Evolutionary conservation across 2,797 vertebrate genomes (phyloP).

Genomic region (Odontamblyopus rebecca): DNA sequence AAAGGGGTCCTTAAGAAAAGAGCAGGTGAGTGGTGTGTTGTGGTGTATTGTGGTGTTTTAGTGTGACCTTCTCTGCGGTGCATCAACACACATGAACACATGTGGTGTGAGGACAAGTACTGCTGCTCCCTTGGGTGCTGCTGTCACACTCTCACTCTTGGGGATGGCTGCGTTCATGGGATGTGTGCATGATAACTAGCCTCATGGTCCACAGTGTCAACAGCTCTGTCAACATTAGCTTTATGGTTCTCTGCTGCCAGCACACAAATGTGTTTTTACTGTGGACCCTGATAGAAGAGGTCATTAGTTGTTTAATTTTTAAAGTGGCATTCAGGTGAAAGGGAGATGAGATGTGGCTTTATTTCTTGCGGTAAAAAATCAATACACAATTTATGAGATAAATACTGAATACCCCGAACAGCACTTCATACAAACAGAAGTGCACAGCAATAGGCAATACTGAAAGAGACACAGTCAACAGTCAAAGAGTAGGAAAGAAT

Average conservation of each 20-base stretch:
- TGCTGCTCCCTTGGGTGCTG: neutral
- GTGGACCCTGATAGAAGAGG: neutral
- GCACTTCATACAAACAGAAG: neutral
- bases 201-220: conserved; percentile 41
- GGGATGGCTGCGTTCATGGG: conserved; percentile 47
- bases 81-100: no score
- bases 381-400: neutral
- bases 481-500: no score
- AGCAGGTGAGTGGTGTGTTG: no score
- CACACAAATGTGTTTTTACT: conserved; percentile 6
- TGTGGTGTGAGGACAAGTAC: no score
- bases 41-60: no score
- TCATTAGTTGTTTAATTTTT: conserved; percentile 1
- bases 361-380: neutral
- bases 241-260: conserved; percentile 24
- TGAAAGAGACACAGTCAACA: no score
- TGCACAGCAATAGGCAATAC: neutral
- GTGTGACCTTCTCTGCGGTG: no score
- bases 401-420: neutral
- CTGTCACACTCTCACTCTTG: conserved; percentile 39
- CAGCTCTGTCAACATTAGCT: conserved; percentile 45
- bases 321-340: neutral
- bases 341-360: neutral
- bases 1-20: no score
- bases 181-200: conserved; percentile 56